phyloP scores from a whole-genome alignment of 2,888 invertebrate species.

The Ellobium chinense region DNA sequence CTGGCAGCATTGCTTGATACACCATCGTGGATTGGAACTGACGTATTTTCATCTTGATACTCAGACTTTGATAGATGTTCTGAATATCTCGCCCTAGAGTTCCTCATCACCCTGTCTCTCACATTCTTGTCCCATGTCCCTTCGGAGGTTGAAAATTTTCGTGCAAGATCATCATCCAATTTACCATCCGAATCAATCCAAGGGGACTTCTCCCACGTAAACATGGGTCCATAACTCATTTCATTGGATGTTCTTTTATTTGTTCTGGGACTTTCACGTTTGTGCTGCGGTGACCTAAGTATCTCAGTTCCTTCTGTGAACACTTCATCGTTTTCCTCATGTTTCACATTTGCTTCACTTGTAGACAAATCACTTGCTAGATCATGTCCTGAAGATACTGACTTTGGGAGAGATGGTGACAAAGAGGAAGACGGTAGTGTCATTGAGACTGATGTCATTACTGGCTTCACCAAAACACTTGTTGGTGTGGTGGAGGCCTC shows the following conservation, averaged over 20 bases:
- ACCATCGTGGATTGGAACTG: not conserved
- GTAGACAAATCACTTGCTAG: not conserved
- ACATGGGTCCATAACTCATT: constrained; percentile 14
- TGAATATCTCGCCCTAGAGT: too few relatives aligned
- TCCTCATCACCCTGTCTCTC: too few relatives aligned
- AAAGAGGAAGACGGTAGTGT: not conserved
- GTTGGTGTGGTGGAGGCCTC: not conserved
- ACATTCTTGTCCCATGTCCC: too few relatives aligned
- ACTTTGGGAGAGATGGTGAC: not conserved
- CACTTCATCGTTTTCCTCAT: constrained; percentile 21
- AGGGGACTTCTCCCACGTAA: constrained; percentile 36
- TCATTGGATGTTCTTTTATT: not conserved
- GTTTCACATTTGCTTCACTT: not conserved
- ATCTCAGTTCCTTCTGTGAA: not conserved
- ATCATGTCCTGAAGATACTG: not conserved
- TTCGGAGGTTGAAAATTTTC: too few relatives aligned
- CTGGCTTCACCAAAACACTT: not conserved
- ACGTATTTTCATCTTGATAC: too few relatives aligned
- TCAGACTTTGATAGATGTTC: too few relatives aligned
- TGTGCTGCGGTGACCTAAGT: not conserved
- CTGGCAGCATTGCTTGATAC: not conserved
- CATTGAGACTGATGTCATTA: constrained; percentile 17
- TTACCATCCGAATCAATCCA: not conserved
- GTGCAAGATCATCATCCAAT: too few relatives aligned
- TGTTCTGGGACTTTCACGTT: not conserved